phyloP scores from a whole-genome alignment of 2,797 vertebrate genomes.

The Alosa sapidissima region DNA sequence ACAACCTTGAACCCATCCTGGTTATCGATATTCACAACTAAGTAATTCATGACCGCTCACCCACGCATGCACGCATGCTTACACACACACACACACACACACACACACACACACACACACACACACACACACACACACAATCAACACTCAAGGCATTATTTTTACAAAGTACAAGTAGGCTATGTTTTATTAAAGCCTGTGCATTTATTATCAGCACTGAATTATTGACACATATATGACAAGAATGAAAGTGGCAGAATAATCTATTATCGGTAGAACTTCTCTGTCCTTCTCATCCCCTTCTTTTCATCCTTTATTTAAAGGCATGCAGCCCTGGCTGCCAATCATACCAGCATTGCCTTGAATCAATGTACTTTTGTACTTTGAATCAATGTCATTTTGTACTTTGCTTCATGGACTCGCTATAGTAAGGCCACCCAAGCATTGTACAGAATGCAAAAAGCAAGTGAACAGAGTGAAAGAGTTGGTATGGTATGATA shows the following conservation, averaged over 20 bases:
- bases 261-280: background rate
- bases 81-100: constrained; percentile 13
- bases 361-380: background rate
- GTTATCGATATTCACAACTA: background rate
- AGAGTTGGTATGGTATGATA: background rate
- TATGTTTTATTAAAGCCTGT: background rate
- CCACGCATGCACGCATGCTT: background rate
- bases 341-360: background rate
- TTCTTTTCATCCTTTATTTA: background rate
- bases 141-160: background rate
- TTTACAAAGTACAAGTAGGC: background rate
- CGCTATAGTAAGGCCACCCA: background rate
- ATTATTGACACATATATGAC: background rate
- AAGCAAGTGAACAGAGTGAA: background rate
- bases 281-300: background rate
- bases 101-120: constrained; percentile 12
- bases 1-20: background rate
- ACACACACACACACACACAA: constrained; percentile 1
- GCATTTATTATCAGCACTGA: background rate
- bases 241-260: background rate
- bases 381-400: background rate
- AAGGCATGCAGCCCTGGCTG: background rate
- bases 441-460: background rate
- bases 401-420: background rate
- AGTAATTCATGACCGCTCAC: background rate